Evolutionary conservation across 2,888 invertebrate species (phyloP), one percentile per base, ranked within the genome.

Genomic region (Agrotis ipsilon): DNA sequence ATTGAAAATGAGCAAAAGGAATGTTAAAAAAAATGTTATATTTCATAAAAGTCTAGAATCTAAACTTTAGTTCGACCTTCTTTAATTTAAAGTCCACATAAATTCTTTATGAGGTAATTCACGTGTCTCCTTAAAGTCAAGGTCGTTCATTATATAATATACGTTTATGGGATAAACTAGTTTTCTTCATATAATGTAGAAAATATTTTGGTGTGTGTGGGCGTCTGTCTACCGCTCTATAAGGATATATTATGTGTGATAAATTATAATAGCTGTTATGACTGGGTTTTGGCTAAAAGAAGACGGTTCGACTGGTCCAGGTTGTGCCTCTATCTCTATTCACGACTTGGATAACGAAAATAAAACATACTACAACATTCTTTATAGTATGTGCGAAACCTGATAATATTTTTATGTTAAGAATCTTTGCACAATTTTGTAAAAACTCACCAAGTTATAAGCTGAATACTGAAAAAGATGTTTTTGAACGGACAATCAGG

Each of bases 81-180:
- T 78, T 64, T 55, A 27, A 62, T 71, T 54, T 19, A 39, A 18
- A 21, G 32, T 18, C 51, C 13, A 74, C 55, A 55, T 19, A 62
- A 66, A 78, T 70, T 58, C 59, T 55, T 11, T 9, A 27, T 54
- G 64, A 67, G 57, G 43, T 46, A 32, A 67, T 24, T 62, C 57
- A 69, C 46, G 61, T 59, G 67, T 43, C 71, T 14, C 39, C 24
- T 57, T 71, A 75, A 80, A 54, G 77, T 68, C 79, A 80, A 72
- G 79, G 77, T 39, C 65, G 68, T 65, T 66, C 55, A 19, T 79
- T 55, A 1, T 46, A 43, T 27, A 49, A 39, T 54, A 71, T 45
- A n/a, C 39, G 18, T 57, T 58, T 76, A 58, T 72, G 54, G 68
- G 43, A 51, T 65, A 77, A 68, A 77, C 78, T 67, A 75, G 75